Evolutionary conservation across 1,140 invertebrate species (phyloP), one percentile per base, ranked within the genome.

Genomic region (Nasonia giraulti): DNA sequence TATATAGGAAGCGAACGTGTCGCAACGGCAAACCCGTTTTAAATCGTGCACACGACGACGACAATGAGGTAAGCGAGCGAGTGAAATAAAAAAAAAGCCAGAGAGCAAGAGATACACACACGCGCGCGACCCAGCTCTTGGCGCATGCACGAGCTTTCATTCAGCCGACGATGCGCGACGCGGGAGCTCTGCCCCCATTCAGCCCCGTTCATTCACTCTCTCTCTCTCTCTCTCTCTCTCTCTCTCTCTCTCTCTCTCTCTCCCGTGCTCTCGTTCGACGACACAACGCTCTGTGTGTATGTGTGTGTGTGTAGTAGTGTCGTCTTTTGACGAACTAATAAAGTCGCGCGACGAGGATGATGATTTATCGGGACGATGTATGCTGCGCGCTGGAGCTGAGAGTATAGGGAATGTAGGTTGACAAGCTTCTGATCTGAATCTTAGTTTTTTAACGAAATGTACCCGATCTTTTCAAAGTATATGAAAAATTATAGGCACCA

Each of bases 161-260:
- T 62, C 17, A 62, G 55, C 4, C 55, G 55, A 62, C 55, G 55
- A 62, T 62, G 55, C 55, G 14, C 82, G 40, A 75, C 75, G 47
- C 69, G 77, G 68, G 78, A 83, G 78, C 84, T 76, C 73, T 79
- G 76, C 82, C 79, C 73, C 17, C 50, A 86, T 50, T 62, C 55
- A 62, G 55, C 55, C 55, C 55, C 55, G 55, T 62, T 62, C 55
- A 62, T 62, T 62, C 55, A 62, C 55, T 62, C 55, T 27, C 27
- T 27, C 27, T 62, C 55, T 62, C 55, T 27, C 27, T 27, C 27
- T 62, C 55, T 62, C 55, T 27, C 27, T 27, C 27, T 62, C 55
- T 62, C 55, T 27, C 27, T 27, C 27, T 62, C 55, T 62, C 55
- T 27, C 27, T 27, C 27, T 62, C 55, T 62, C 55, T 27, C 27